Conservation (phyloP, 2,888 invertebrate genomes). For the Drosophila borborema region DNA sequence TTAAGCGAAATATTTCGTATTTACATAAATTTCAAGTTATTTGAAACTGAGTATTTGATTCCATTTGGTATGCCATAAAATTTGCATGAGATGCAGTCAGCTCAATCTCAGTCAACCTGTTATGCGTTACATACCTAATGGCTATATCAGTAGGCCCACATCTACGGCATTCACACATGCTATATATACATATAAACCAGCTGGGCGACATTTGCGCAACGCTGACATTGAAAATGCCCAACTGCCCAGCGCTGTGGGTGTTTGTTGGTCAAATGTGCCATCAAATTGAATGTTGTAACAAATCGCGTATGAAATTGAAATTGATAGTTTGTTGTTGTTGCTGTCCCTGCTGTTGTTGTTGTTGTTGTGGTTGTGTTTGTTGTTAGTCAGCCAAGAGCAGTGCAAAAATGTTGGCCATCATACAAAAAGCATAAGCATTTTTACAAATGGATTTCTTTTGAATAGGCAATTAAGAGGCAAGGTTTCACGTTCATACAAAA, state of each 20-base stretch:
- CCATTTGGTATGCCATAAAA: not conserved
- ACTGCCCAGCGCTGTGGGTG: slow-evolving; percentile 58
- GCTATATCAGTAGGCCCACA: slow-evolving; percentile 7
- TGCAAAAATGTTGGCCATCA: slow-evolving; percentile 33
- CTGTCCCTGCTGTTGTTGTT: not conserved
- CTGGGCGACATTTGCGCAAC: slow-evolving; percentile 67
- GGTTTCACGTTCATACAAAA: slow-evolving; percentile 37
- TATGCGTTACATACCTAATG: slow-evolving; percentile 21
- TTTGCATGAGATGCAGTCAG: not conserved
- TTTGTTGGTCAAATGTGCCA: slow-evolving; percentile 71
- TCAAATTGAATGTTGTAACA: slow-evolving; percentile 67
- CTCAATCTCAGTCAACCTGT: not conserved
- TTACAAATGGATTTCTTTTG: slow-evolving; percentile 28
- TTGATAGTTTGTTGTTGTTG: slow-evolving; percentile 14
- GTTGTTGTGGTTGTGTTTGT: not conserved
- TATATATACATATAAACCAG: slow-evolving; percentile 34
- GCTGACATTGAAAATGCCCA: slow-evolving; percentile 76
- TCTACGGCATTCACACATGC: not conserved
- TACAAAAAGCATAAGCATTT: slow-evolving; percentile 6
- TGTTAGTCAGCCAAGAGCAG: slow-evolving; percentile 16
- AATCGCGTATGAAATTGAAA: slow-evolving; percentile 65
- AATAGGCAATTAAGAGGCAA: slow-evolving; percentile 54
- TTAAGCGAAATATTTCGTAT: not conserved
- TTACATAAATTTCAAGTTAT: not conserved
- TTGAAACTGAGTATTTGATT: not conserved